phyloP scores from a whole-genome alignment of 2,113 vertebrate species.

The Halichoeres trimaculatus region DNA sequence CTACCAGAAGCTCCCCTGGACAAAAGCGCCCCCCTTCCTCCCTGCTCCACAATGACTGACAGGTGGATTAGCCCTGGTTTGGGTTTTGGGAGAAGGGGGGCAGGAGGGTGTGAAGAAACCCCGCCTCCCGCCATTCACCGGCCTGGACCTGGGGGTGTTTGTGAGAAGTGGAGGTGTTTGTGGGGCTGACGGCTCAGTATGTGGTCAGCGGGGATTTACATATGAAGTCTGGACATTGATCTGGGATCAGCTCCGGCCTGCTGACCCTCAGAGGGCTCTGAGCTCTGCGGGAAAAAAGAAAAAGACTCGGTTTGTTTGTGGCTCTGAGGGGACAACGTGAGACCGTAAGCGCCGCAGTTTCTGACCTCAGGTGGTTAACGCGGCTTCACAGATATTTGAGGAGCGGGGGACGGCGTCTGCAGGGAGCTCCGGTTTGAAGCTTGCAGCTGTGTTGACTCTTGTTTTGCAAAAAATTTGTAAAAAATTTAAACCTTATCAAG shows the following conservation, averaged over 20 bases:
- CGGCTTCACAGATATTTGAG: neutral
- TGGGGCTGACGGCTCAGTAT: conserved; percentile 54
- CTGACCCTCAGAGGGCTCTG: conserved; percentile 24
- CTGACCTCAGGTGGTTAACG: neutral
- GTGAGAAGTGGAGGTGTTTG: conserved; percentile 33
- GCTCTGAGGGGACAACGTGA: neutral
- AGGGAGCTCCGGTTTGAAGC: neutral
- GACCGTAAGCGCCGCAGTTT: too few species aligned
- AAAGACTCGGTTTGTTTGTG: neutral
- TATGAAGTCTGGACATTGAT: conserved; percentile 64
- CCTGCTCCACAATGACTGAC: conserved; percentile 58
- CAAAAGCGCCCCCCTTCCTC: conserved; percentile 14
- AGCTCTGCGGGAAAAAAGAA: neutral
- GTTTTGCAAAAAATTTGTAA: neutral
- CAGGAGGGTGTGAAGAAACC: conserved; percentile 42
- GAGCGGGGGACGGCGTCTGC: neutral
- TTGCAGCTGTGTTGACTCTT: neutral
- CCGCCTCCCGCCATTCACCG: conserved; percentile 56
- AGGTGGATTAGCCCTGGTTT: conserved; percentile 68
- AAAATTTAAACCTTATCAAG: too few species aligned
- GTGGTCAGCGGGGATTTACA: conserved; percentile 68
- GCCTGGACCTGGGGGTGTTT: conserved; percentile 52
- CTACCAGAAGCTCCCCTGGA: conserved; percentile 10
- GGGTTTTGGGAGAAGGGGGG: conserved; percentile 11
- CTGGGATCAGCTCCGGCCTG: conserved; percentile 42